Evolutionary conservation across 2,797 vertebrate species (phyloP).

Genomic region (Microctenopoma stevenorrisi): DNA sequence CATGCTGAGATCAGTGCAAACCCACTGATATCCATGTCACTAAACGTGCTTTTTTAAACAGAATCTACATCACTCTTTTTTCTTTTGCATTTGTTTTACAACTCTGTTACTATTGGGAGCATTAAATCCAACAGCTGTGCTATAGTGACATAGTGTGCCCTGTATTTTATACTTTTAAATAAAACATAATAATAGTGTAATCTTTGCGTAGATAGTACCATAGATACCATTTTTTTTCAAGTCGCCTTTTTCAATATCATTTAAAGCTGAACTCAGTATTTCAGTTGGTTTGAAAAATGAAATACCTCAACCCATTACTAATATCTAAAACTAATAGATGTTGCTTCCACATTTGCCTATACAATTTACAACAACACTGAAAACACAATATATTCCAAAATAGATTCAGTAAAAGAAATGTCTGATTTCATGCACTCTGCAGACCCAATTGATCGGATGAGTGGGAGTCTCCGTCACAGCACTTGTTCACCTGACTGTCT

Average conservation of each 20-base stretch:
- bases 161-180: constrained; percentile 17
- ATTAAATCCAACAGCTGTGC: constrained; percentile 9
- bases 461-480: constrained; percentile 36
- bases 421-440: neutral
- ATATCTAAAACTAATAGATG: no score
- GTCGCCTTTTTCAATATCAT: neutral
- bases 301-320: no score
- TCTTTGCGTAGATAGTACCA: neutral
- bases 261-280: no score
- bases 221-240: neutral
- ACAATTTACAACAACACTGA: no score
- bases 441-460: constrained; percentile 29
- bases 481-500: constrained; percentile 56
- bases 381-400: no score
- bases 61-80: neutral
- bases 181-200: constrained; percentile 2
- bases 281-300: no score
- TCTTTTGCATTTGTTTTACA: neutral
- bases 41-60: neutral
- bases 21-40: neutral
- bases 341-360: no score
- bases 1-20: neutral
- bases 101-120: constrained; percentile 6
- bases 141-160: neutral
- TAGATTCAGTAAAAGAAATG: neutral